Evolutionary conservation across 2,797 vertebrate species (phyloP).

Genomic region (Thaleichthys pacificus): DNA sequence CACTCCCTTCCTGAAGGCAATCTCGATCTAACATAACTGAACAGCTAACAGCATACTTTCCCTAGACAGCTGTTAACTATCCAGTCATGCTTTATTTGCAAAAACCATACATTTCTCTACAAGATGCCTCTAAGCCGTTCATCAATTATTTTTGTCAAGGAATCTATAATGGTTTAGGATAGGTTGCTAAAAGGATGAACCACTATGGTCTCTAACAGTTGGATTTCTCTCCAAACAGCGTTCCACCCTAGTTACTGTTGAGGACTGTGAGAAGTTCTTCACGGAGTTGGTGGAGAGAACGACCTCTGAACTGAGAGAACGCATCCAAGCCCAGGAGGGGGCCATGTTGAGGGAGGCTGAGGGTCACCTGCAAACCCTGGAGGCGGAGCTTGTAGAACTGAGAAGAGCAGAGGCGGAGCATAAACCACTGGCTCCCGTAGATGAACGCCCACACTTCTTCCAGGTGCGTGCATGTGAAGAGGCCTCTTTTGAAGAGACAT

Average conservation of each 20-base stretch:
- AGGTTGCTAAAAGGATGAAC: too few relatives aligned
- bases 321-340: constrained; percentile 3
- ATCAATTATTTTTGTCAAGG: too few relatives aligned
- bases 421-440: background rate
- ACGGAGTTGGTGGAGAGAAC: constrained; percentile 2
- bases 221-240: background rate
- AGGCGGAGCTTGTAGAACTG: constrained; percentile 10
- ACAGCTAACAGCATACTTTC: too few relatives aligned
- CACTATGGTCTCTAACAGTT: too few relatives aligned
- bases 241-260: background rate
- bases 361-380: background rate
- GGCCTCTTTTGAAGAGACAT: background rate
- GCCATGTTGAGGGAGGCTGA: constrained; percentile 12
- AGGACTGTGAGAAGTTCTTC: constrained; percentile 7
- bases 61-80: too few relatives aligned
- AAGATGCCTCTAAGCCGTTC: too few relatives aligned
- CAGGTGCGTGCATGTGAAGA: background rate
- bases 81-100: too few relatives aligned
- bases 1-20: too few relatives aligned
- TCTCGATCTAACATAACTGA: too few relatives aligned
- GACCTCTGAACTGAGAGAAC: constrained; percentile 4
- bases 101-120: too few relatives aligned
- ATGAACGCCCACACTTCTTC: background rate
- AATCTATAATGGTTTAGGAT: too few relatives aligned
- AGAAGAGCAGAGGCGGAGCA: background rate